A percentile compares a stretch with the other conserved stretches of the same genome.
These are phyloP conservation scores for Entomyzon cyanotis DNA, from an alignment of 2,113 vertebrate species.

Conservation along the genomic window DNA sequence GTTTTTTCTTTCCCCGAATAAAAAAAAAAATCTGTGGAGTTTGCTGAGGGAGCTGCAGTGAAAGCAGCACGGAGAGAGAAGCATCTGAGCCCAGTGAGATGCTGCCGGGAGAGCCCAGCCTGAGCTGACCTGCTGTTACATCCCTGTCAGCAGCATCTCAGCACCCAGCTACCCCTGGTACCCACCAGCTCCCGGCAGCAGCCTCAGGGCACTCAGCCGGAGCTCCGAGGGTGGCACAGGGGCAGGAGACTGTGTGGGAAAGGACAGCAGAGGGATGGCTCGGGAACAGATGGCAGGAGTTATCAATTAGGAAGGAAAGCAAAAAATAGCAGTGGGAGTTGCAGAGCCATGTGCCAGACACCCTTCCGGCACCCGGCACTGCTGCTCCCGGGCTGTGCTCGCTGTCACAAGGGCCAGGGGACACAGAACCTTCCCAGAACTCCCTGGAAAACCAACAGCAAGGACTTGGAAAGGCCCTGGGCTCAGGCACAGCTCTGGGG, in stretches of 20 bases:
- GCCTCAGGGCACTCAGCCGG: background rate
- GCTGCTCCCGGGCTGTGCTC: background rate
- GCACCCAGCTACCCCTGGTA: background rate
- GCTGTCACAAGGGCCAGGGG: background rate
- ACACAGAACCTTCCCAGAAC: background rate
- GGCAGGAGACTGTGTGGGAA: slow-evolving; percentile 16
- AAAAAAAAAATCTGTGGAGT: background rate
- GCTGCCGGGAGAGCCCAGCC: background rate
- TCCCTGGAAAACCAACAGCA: background rate
- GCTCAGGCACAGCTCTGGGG: background rate
- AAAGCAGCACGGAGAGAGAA: background rate
- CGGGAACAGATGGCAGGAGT: slow-evolving; percentile 50
- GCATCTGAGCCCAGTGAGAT: background rate
- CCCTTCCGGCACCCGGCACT: background rate
- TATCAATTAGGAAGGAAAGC: slow-evolving; percentile 21
- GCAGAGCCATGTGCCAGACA: background rate
- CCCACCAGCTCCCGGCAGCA: background rate
- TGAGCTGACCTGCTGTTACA: background rate
- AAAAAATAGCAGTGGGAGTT: background rate
- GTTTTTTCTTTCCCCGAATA: background rate
- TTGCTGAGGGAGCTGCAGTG: background rate
- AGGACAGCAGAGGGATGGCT: slow-evolving; percentile 31
- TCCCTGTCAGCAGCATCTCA: background rate
- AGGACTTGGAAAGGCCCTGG: background rate
- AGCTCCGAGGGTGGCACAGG: background rate